Evolutionary conservation across 2,113 vertebrate genomes (phyloP).

Genomic region (Chunga burmeisteri): DNA sequence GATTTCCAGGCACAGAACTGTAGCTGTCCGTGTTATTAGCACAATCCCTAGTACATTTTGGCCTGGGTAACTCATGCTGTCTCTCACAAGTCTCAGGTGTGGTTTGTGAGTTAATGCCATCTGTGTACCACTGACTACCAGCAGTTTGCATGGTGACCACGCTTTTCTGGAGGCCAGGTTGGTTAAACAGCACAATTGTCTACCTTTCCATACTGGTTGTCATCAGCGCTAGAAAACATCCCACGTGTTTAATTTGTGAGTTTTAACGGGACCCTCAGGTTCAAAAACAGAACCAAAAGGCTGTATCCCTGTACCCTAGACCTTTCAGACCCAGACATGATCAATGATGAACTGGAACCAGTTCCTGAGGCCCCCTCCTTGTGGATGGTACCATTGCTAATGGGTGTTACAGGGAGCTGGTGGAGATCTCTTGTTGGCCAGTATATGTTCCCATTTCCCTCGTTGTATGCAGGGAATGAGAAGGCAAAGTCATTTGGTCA

Average conservation of each 20-base stretch:
- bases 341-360: neutral
- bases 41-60: neutral
- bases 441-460: neutral
- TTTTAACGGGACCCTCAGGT: neutral
- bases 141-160: neutral
- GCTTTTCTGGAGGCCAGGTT: neutral
- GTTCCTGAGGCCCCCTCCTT: neutral
- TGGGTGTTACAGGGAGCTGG: neutral
- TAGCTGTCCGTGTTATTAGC: neutral
- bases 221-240: neutral
- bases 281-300: neutral
- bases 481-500: neutral
- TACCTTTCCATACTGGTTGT: neutral
- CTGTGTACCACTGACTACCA: neutral
- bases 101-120: neutral
- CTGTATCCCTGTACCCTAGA: neutral
- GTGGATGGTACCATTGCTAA: neutral
- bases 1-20: neutral
- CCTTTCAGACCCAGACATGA: neutral
- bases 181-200: neutral
- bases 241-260: neutral
- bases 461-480: neutral
- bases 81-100: neutral
- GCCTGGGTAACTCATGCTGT: neutral
- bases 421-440: neutral